A percentile compares a stretch with the other conserved stretches of the same genome.
Conservation (phyloP, 2,888 invertebrate genomes). For the Drosophila neoperkinsi region DNA sequence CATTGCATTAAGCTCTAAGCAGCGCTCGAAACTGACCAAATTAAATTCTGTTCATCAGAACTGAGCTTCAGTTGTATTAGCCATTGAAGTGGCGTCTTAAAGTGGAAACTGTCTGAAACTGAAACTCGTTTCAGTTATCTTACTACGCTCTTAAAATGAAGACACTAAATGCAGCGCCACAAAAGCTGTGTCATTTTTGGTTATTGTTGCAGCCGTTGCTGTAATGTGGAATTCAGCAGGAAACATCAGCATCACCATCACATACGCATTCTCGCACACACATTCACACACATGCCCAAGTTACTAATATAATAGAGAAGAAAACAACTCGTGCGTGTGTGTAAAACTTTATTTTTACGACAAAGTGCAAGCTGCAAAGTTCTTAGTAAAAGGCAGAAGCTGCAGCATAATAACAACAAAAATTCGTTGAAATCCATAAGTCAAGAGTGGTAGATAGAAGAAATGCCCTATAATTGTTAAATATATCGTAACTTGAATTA, state of each 20-base stretch:
- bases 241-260: conserved; percentile 39
- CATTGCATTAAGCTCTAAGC: conserved; percentile 27
- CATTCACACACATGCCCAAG: conserved; percentile 8
- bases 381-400: conserved; percentile 63
- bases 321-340: conserved; percentile 70
- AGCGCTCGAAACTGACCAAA: conserved; percentile 34
- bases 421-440: not conserved
- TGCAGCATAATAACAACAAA: conserved; percentile 33
- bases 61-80: conserved; percentile 21
- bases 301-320: conserved; percentile 62
- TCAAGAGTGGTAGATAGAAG: not conserved
- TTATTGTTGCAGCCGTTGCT: conserved; percentile 53
- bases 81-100: conserved; percentile 20
- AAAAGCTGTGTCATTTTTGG: conserved; percentile 51
- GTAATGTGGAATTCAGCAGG: conserved; percentile 61
- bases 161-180: conserved; percentile 62
- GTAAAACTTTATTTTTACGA: conserved; percentile 79
- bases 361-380: conserved; percentile 75
- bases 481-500: not conserved
- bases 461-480: conserved; percentile 22
- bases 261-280: conserved; percentile 20
- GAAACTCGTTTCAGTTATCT: conserved; percentile 34
- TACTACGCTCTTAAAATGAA: conserved; percentile 67
- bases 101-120: conserved; percentile 30
- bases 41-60: conserved; percentile 21